Percentiles rank a stretch among this genome's conserved stretches.
Evolutionary conservation across 2,888 invertebrate genomes (phyloP).

Genomic region (Crioceris asparagi): DNA sequence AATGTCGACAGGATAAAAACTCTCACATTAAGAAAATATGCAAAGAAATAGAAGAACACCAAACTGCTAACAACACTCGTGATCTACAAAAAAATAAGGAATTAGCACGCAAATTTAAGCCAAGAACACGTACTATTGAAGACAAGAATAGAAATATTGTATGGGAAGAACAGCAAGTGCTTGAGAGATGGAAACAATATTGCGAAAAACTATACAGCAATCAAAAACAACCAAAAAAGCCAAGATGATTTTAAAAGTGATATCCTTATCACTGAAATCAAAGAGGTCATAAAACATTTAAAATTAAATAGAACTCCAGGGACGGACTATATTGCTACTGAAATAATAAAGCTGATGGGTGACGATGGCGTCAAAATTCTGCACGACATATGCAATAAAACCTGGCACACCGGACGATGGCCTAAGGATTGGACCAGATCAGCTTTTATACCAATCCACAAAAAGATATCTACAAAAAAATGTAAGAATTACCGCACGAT

Average conservation of each 20-base stretch:
- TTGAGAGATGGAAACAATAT: too few relatives aligned
- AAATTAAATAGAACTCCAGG: background rate
- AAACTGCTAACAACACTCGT: too few relatives aligned
- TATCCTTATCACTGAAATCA: background rate
- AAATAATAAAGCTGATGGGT: too few relatives aligned
- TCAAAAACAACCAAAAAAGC: background rate
- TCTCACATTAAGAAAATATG: background rate
- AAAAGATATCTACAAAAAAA: background rate
- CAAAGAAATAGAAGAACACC: background rate
- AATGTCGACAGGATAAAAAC: background rate
- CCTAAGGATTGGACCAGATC: background rate
- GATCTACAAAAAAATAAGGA: background rate
- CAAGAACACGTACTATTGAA: background rate
- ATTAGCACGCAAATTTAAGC: background rate
- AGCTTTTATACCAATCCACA: background rate
- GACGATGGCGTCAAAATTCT: too few relatives aligned
- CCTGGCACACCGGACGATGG: background rate
- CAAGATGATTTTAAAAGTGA: background rate
- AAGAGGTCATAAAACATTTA: background rate
- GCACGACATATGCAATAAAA: too few relatives aligned
- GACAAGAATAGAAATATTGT: too few relatives aligned
- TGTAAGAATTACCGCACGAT: background rate
- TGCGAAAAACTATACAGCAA: too few relatives aligned
- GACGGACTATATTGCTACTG: background rate
- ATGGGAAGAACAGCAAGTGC: too few relatives aligned